Evolutionary conservation across 2,113 vertebrate species (phyloP), one percentile per base, ranked within the genome.

Genomic region (Callipepla squamata): DNA sequence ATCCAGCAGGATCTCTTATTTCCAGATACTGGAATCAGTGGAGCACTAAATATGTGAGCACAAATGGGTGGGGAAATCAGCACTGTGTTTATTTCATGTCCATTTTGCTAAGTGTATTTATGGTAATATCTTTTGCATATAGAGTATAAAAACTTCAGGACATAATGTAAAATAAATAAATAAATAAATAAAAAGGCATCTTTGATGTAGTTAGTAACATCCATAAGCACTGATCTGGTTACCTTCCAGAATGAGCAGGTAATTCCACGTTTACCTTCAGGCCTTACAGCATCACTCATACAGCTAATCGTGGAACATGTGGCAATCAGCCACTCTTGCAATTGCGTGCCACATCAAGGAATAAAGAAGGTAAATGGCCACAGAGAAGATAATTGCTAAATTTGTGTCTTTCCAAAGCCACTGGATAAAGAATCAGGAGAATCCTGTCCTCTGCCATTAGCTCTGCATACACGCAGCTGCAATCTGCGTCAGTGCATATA

Each of bases 151-250:
- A 84, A 21, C 20, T 14, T 50, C n/a, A 55, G 30, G n/a, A 65
- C 67, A 72, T 75, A 6, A 44, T 0, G 0, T 1, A 14, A 22
- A 50, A 36, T 22, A 51, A 32, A 36, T 36, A 38, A 36, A 9
- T 5, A 10, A 6, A 7, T 19, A 50, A 34, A 22, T 47, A 32
- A 42, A 34, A n/a, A 38, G 2, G 19, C 14, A 12, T 50, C 3
- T 50, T 11, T 81, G 40, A 30, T 6, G 25, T 5, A 68, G 13
- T 42, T 69, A 22, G 44, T 47, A 73, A 30, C 9, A 4, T 48
- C 10, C 10, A 5, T 68, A 73, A 50, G 4, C 23, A n/a, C 8
- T 36, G 18, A 13, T 44, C 19, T 8, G 20, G 7, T 57, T 75
- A 55, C 25, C 12, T 7, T 18, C 15, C 1, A 93, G 61, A 45